Base-by-base conservation (phyloP, 2,888 invertebrate genomes). In the Spodoptera picta region DNA sequence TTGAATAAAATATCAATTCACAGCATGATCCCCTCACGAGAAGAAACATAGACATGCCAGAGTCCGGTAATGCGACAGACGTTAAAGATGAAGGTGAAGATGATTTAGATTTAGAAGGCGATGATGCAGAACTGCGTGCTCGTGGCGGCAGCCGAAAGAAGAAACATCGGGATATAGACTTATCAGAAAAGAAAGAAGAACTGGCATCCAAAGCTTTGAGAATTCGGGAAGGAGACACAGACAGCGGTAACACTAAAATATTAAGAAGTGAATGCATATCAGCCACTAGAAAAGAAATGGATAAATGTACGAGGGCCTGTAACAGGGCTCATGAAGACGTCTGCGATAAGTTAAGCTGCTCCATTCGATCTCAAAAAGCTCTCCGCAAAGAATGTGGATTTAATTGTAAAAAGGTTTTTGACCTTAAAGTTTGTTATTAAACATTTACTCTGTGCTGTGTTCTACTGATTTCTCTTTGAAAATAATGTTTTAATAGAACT, bases 371-470 rank as follows among this genome's bases (percentile, higher is more conserved):
- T 10, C 50, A 54, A 14, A 60, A 47, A 2, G 36, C 7, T 36
- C 31, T 69, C 0, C 59, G 24, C 45, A 69, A 49, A 31, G 47
- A 61, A 48, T 75, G 75, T 14, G n/a, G 44, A 0, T 10, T 12
- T 1, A 69, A 60, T 55, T 76, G 76, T 46, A 58, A 50, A 7
- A 57, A 31, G 7, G 4, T 57, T 4, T 76, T 76, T 7, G 4
- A 58, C 49, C 23, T 36, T 10, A 44, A 48, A 7, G 19, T 23
- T 11, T 69, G 75, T 54, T 14, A 44, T 4, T 12, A 60, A 14
- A 44, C 19, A 27, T 36, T 36, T 36, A 36, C 6, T 36, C 36
- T 9, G 4, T 36, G 36, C 9, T 36, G 36, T 36, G 2, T 36
- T 36, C 36, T 36, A 7, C 36, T 36, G 36, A 36, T 36, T 36